Conservation (phyloP, 2,888 invertebrate genomes). For the Oeneis ivallda region DNA sequence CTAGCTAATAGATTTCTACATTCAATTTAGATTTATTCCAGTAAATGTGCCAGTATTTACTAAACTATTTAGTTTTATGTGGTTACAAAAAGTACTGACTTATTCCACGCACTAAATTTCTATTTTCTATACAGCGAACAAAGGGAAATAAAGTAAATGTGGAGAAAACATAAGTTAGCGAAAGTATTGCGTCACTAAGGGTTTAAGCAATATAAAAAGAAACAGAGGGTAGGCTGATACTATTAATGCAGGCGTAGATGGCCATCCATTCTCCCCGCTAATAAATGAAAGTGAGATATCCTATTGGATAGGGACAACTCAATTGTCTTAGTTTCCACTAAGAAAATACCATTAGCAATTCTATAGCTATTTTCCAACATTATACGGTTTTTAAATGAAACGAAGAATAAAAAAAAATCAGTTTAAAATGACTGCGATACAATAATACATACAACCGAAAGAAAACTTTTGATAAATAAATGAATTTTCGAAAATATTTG, state of each 20-base stretch:
- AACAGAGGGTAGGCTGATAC: conserved; percentile 32
- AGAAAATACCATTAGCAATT: conserved; percentile 47
- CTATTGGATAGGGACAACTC: conserved; percentile 35
- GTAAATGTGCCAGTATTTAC: not conserved
- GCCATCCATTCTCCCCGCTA: conserved; percentile 35
- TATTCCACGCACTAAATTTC: not conserved
- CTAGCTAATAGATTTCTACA: too few species aligned
- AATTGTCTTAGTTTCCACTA: conserved; percentile 32
- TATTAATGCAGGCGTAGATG: conserved; percentile 34
- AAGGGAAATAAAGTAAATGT: conserved; percentile 6
- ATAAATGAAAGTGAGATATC: conserved; percentile 42
- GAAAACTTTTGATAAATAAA: not conserved
- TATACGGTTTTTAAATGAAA: conserved; percentile 8
- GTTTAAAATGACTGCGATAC: conserved; percentile 1
- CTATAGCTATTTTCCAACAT: conserved; percentile 46
- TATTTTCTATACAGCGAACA: not conserved
- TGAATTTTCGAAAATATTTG: not conserved
- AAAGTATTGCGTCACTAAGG: conserved; percentile 30
- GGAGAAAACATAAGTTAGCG: conserved; percentile 17
- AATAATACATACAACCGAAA: not conserved
- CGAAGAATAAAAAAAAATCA: not conserved
- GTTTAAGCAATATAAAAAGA: conserved; percentile 33
- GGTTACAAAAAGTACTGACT: too few species aligned
- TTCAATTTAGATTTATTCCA: too few species aligned
- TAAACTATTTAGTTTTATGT: too few species aligned